Conservation (phyloP, 1,140 invertebrate species). For the Papilio xuthus region DNA sequence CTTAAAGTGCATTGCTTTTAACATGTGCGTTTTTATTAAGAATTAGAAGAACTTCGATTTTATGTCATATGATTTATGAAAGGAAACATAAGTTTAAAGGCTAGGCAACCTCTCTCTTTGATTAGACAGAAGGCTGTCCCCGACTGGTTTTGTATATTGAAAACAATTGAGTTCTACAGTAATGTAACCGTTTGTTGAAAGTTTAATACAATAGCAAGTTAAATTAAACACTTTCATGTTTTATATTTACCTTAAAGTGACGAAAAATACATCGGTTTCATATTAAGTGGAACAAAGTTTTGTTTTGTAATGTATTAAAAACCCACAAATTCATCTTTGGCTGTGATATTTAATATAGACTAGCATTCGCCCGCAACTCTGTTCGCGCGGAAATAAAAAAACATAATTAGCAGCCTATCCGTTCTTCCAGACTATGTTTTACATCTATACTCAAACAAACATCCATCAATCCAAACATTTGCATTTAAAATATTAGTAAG, state of each 20-base stretch:
- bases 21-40: not conserved
- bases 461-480: too few relatives aligned
- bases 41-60: constrained; percentile 5
- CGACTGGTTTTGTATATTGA: not conserved
- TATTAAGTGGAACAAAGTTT: not conserved
- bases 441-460: too few relatives aligned
- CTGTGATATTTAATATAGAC: not conserved
- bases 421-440: too few relatives aligned
- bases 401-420: too few relatives aligned
- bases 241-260: not conserved
- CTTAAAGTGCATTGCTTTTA: not conserved
- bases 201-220: not conserved
- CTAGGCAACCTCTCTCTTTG: constrained; percentile 25
- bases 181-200: constrained; percentile 12
- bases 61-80: constrained; percentile 19
- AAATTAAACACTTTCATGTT: constrained; percentile 10
- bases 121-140: constrained; percentile 13
- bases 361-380: too few relatives aligned
- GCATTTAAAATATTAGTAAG: too few relatives aligned
- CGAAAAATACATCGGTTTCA: not conserved
- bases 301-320: not conserved
- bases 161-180: constrained; percentile 24
- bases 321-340: too few relatives aligned
- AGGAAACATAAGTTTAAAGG: constrained; percentile 12
- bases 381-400: too few relatives aligned